phyloP scores from a whole-genome alignment of 1,140 invertebrate species.

The Camponotus floridanus region DNA sequence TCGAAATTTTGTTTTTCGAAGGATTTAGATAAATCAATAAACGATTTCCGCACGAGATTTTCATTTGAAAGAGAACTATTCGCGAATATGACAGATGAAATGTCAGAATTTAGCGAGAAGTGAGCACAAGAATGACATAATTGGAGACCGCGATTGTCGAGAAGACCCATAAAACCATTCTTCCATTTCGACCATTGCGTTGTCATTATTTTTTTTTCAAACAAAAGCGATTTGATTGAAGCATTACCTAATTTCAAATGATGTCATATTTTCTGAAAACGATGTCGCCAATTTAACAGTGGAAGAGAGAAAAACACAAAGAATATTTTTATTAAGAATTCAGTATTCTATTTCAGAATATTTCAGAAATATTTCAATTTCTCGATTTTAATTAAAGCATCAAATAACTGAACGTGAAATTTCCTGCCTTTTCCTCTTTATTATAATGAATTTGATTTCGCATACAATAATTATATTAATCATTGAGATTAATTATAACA shows the following conservation, averaged over 20 bases:
- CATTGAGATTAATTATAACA: too few species aligned
- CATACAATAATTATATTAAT: constrained; percentile 10
- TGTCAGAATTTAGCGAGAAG: constrained; percentile 27
- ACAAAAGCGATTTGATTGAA: constrained; percentile 46
- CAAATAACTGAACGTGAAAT: neutral
- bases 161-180: constrained; percentile 15
- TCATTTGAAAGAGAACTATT: constrained; percentile 34
- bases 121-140: constrained; percentile 59
- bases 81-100: constrained; percentile 54
- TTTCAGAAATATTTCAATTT: constrained; percentile 33
- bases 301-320: neutral
- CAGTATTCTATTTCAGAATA: too few species aligned
- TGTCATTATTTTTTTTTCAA: neutral
- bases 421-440: neutral
- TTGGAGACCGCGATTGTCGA: constrained; percentile 24
- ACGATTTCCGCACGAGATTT: constrained; percentile 10
- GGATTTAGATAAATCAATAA: constrained; percentile 60
- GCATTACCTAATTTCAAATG: constrained; percentile 62
- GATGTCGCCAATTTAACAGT: constrained; percentile 57
- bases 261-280: constrained; percentile 36
- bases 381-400: constrained; percentile 32
- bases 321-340: constrained; percentile 21
- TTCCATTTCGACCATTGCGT: constrained; percentile 6
- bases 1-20: constrained; percentile 39
- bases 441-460: neutral